Conservation (phyloP, 2,113 vertebrate species). For the Alligator sinensis region DNA sequence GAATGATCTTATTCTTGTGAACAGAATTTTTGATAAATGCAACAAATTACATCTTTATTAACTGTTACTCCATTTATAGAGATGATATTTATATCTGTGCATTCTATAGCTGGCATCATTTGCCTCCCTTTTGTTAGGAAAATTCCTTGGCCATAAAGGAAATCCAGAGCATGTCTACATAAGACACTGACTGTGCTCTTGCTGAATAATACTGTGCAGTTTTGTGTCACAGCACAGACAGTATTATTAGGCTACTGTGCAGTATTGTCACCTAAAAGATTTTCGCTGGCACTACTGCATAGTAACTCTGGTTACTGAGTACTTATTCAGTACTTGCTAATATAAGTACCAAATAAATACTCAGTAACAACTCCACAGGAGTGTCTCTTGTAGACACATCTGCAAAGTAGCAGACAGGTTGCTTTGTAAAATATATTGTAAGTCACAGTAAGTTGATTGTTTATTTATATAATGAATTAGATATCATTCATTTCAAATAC, state of each 20-base stretch:
- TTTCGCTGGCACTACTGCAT: no score
- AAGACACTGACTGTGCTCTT: no score
- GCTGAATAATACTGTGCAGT: no score
- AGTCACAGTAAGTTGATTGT: not conserved
- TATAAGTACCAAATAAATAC: not conserved
- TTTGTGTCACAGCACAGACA: no score
- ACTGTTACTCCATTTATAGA: not conserved
- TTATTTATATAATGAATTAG: not conserved
- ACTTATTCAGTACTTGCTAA: no score
- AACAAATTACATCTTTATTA: not conserved
- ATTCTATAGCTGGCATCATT: not conserved
- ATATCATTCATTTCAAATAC: not conserved
- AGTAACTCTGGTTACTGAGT: no score
- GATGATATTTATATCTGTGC: fast-evolving
- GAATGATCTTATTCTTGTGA: fast-evolving
- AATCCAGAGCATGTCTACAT: not conserved
- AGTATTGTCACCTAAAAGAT: no score
- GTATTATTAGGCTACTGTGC: no score
- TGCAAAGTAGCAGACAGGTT: not conserved
- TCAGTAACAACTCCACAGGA: not conserved
- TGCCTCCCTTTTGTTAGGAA: not conserved
- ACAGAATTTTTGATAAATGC: not conserved
- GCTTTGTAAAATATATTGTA: not conserved
- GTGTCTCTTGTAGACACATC: not conserved
- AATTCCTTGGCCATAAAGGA: not conserved